phyloP scores from a whole-genome alignment of 2,888 invertebrate genomes.

The Neria commutata region DNA sequence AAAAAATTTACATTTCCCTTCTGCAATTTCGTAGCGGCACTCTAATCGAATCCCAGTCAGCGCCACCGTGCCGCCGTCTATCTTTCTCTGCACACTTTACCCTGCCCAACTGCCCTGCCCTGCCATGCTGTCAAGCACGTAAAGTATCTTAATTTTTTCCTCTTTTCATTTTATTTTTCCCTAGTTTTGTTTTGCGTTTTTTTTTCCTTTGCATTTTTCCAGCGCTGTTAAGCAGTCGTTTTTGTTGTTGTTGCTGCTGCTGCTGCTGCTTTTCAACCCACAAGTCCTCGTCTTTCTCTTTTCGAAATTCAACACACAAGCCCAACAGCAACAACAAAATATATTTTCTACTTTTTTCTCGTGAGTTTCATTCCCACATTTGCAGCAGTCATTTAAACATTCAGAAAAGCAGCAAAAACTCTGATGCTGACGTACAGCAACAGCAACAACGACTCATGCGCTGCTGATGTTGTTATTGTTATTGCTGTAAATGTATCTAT shows the following conservation, averaged over 20 bases:
- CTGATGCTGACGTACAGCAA: neutral
- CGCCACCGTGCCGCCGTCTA: too few species aligned
- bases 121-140: conserved; percentile 17
- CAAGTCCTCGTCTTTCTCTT: conserved; percentile 60
- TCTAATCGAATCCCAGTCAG: too few species aligned
- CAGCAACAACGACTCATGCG: neutral
- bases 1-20: too few species aligned
- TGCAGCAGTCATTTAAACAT: conserved; percentile 36
- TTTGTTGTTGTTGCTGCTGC: conserved; percentile 33
- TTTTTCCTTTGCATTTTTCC: conserved; percentile 20
- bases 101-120: neutral
- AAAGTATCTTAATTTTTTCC: conserved; percentile 52
- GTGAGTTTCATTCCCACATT: conserved; percentile 53
- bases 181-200: neutral
- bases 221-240: conserved; percentile 16
- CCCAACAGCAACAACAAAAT: conserved; percentile 29
- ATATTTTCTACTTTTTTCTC: conserved; percentile 16
- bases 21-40: too few species aligned
- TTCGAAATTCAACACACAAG: conserved; percentile 37
- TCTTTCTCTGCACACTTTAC: too few species aligned
- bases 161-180: conserved; percentile 14
- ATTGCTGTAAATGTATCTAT: too few species aligned
- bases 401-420: conserved; percentile 17
- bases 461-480: neutral
- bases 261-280: conserved; percentile 56